These are phyloP conservation scores for Gnathonemus longibarbis DNA, from an alignment of 2,113 vertebrate genomes.

Conservation along the genomic window DNA sequence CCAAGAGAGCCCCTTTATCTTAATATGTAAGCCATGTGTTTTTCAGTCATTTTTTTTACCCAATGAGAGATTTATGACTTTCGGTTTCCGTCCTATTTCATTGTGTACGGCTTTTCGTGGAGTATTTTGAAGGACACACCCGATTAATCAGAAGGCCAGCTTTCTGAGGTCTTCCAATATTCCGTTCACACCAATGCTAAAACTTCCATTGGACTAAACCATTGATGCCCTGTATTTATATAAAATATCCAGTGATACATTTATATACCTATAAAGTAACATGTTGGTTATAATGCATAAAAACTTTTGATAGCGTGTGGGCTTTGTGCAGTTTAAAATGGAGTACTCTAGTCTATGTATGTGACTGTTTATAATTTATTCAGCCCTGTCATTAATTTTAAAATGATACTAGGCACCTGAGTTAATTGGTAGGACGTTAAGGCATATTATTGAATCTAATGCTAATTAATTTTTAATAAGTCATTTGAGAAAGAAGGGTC, in stretches of 20 bases:
- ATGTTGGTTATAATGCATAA: background rate
- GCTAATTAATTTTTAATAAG: constrained; percentile 7
- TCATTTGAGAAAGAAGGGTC: constrained; percentile 63
- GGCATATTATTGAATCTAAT: background rate
- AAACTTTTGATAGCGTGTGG: background rate
- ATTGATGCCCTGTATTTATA: background rate
- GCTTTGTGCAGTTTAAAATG: background rate
- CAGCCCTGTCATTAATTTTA: background rate
- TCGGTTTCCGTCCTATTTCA: background rate
- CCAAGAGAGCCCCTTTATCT: background rate
- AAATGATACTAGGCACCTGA: background rate
- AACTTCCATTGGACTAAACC: constrained; percentile 32
- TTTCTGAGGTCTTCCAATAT: constrained; percentile 63
- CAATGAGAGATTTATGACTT: background rate
- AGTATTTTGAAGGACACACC: background rate
- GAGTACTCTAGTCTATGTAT: background rate
- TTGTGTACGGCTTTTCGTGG: background rate
- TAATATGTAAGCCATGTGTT: background rate
- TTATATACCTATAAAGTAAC: background rate
- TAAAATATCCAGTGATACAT: background rate
- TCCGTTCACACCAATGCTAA: constrained; percentile 82
- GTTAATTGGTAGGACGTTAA: background rate
- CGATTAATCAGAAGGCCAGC: background rate
- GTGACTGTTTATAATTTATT: background rate
- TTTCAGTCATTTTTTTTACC: background rate